Base-by-base conservation (phyloP, 2,888 invertebrate species). In the Bedellia somnulentella region DNA sequence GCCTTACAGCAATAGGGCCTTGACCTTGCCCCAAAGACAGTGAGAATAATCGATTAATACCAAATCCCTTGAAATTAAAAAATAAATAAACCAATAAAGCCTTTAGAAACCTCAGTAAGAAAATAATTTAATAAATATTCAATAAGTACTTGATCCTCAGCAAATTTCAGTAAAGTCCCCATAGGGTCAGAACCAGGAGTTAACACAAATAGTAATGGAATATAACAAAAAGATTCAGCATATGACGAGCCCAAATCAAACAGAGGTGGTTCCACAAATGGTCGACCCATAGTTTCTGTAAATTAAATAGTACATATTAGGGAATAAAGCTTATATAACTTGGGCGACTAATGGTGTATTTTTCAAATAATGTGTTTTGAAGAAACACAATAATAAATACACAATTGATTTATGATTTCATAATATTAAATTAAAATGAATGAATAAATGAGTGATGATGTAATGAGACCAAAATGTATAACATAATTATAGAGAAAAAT, bases 181-280 rank as follows among this genome's bases (percentile, higher is more conserved):
- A 92, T 93, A 0, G 96, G 96, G 76, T 96, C 96, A 1, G 93
- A 89, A 3, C 95, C 95, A 0, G 95, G 93, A 0, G 94, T 93
- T 35, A 96, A 63, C 15, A 96, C 85, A 49, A 96, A 95, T 44
- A 96, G 87, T 34, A 96, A 59, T 0, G 96, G 96, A 10, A 91
- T 84, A 47, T 85, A 86, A 49, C 86, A 86, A 45, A 89, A 87
- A 0, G 95, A 95, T 52, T 95, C 94, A 0, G 78, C 68, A 52
- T 86, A 96, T 0, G 92, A 91, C 2, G 91, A 86, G 1, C 75
- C 62, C 40, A 96, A 68, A 62, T 95, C 92, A 53, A 95, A 95
- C 1, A 92, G 86, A 0, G 95, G 94, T 0, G 95, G 90, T 52
- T 93, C 91, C 5, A 93, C 84, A 52, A 88, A 96, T 47, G 83